These are phyloP conservation scores for Dryobotodes eremita DNA, from an alignment of 2,888 invertebrate species.

Conservation along the genomic window DNA sequence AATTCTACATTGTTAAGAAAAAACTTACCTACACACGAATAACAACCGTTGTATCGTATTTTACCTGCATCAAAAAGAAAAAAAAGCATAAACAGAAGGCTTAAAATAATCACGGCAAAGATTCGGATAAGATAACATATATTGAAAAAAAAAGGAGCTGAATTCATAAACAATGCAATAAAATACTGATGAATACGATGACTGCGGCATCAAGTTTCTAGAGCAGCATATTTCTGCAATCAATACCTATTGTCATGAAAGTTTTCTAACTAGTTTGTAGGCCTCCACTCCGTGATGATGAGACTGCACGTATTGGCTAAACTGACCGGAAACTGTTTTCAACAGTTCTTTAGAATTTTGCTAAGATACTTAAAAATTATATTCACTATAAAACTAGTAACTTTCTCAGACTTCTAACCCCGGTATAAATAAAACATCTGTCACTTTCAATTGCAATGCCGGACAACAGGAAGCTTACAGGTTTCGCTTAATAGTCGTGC, in stretches of 20 bases:
- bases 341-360: too few species aligned
- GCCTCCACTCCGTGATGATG: neutral
- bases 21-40: conserved; percentile 23
- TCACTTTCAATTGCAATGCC: conserved; percentile 26
- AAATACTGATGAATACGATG: conserved; percentile 49
- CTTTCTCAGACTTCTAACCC: conserved; percentile 1
- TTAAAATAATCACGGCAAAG: conserved; percentile 61
- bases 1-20: neutral
- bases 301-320: neutral
- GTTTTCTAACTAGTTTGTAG: conserved; percentile 1
- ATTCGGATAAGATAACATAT: conserved; percentile 56
- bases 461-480: conserved; percentile 48
- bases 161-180: conserved; percentile 59
- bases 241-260: neutral
- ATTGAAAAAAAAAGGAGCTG: conserved; percentile 41
- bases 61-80: conserved; percentile 32
- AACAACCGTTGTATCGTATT: conserved; percentile 35
- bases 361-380: neutral
- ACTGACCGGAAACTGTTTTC: neutral
- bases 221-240: conserved; percentile 23
- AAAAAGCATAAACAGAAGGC: conserved; percentile 50
- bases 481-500: conserved; percentile 40
- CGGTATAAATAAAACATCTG: conserved; percentile 18
- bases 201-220: conserved; percentile 30
- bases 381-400: neutral